Evolutionary conservation across 2,113 vertebrate species (phyloP).

Genomic region (Gasterosteus aculeatus): DNA sequence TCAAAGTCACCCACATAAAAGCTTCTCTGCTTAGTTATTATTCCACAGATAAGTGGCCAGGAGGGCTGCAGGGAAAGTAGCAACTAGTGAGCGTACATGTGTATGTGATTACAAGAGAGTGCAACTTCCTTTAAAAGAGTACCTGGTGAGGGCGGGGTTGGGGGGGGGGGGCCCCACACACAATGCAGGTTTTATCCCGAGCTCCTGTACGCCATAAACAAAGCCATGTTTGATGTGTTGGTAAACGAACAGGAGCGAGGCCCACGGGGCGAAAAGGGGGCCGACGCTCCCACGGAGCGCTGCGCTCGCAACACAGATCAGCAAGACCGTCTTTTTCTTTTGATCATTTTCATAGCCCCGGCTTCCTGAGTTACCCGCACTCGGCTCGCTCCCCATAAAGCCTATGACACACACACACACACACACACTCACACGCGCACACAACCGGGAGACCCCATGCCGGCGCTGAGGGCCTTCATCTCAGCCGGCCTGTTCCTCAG

Average conservation of each 20-base stretch:
- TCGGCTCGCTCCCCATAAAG: conserved; percentile 53
- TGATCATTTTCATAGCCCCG: conserved; percentile 78
- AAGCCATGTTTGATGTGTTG: conserved; percentile 66
- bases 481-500: conserved; percentile 38
- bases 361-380: conserved; percentile 72
- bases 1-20: conserved; percentile 64
- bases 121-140: conserved; percentile 39
- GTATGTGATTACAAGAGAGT: conserved; percentile 46
- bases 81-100: conserved; percentile 24
- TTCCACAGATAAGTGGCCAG: conserved; percentile 38
- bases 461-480: conserved; percentile 48
- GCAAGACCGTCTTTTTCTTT: conserved; percentile 75
- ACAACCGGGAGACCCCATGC: conserved; percentile 52
- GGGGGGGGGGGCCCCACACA: conserved; percentile 19
- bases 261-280: conserved; percentile 57
- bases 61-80: conserved; percentile 33
- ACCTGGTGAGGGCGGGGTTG: conserved; percentile 65
- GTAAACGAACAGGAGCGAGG: conserved; percentile 52
- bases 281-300: conserved; percentile 50
- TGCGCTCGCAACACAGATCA: conserved; percentile 40
- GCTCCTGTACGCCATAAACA: conserved; percentile 69
- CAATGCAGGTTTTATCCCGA: conserved; percentile 45
- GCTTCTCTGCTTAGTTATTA: conserved; percentile 40
- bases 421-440: conserved; percentile 61
- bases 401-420: conserved; percentile 56